Conservation (phyloP, 2,888 invertebrate species). For the Choristoneura rosaceana region DNA sequence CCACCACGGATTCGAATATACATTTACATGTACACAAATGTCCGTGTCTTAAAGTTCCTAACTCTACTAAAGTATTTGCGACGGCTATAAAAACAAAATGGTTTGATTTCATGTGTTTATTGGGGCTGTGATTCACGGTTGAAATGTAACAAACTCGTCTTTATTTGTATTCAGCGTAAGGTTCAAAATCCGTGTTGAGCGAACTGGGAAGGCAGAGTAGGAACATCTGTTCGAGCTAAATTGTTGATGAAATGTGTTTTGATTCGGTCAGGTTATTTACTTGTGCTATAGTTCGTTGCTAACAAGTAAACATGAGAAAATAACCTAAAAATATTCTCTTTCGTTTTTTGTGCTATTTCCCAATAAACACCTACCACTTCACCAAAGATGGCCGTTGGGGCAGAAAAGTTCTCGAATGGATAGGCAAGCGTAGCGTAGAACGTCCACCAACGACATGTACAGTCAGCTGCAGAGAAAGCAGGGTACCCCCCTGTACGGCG, state of each 20-base stretch:
- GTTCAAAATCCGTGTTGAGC: conserved; percentile 3
- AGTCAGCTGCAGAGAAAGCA: no score
- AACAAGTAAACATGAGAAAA: background rate
- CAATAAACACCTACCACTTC: no score
- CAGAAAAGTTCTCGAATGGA: no score
- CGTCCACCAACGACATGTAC: no score
- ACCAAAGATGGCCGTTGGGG: no score
- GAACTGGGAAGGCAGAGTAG: conserved; percentile 2
- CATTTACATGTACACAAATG: background rate
- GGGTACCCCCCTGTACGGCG: no score
- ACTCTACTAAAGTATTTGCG: conserved; percentile 39
- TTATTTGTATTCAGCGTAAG: background rate
- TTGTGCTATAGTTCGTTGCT: conserved; percentile 10
- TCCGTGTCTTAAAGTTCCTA: conserved; percentile 11
- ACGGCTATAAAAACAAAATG: conserved; percentile 62
- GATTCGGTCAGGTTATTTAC: conserved; percentile 12
- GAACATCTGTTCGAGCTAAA: conserved; percentile 35
- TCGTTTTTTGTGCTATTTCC: no score
- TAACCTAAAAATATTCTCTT: background rate
- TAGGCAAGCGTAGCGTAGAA: no score
- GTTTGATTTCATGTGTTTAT: conserved; percentile 59
- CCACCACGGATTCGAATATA: no score
- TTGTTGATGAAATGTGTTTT: conserved; percentile 23
- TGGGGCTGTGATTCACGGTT: conserved; percentile 45
- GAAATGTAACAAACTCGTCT: conserved; percentile 14